Conservation (phyloP, 2,888 invertebrate genomes). For the Melitaea athalia region DNA sequence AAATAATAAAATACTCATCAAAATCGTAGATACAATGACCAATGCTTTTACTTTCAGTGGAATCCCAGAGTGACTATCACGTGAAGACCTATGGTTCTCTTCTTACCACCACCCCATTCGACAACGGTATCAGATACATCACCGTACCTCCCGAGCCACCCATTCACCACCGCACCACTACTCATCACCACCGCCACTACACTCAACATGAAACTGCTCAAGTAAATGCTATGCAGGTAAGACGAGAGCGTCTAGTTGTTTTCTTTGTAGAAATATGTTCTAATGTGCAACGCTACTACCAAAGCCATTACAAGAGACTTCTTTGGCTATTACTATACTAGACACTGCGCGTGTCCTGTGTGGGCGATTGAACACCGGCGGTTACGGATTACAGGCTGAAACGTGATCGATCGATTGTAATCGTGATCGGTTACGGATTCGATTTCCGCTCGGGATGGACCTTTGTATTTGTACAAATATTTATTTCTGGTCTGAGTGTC, state of each 20-base stretch:
- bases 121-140: slow-evolving; percentile 74
- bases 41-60: slow-evolving; percentile 83
- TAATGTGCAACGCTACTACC: neutral
- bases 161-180: slow-evolving; percentile 69
- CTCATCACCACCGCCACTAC: slow-evolving; percentile 68
- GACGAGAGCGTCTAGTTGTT: neutral
- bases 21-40: too few relatives aligned
- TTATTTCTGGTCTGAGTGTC: too few relatives aligned
- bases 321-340: too few relatives aligned
- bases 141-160: slow-evolving; percentile 70
- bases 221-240: slow-evolving; percentile 46
- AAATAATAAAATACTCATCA: too few relatives aligned
- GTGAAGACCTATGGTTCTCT: slow-evolving; percentile 76
- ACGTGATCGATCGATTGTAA: too few relatives aligned
- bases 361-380: too few relatives aligned
- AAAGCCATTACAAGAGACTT: too few relatives aligned
- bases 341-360: too few relatives aligned
- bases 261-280: neutral
- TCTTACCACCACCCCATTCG: slow-evolving; percentile 68
- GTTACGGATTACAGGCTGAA: too few relatives aligned
- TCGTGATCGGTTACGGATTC: too few relatives aligned
- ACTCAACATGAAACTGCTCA: slow-evolving; percentile 51
- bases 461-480: too few relatives aligned
- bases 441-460: too few relatives aligned
- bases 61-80: slow-evolving; percentile 94